phyloP scores from a whole-genome alignment of 2,113 vertebrate species.

The Engystomops pustulosus region DNA sequence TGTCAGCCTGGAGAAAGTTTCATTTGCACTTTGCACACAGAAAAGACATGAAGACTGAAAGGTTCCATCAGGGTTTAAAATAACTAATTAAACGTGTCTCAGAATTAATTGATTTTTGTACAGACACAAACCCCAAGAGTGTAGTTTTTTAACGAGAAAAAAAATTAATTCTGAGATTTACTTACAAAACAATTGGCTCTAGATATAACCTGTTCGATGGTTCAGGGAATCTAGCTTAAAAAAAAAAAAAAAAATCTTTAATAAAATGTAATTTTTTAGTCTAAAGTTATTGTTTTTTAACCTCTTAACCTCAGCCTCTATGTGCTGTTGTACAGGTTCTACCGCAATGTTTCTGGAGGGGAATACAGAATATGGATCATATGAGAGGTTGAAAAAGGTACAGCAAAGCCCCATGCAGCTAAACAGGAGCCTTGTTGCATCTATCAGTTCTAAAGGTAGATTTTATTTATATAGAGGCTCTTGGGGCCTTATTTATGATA shows the following conservation, averaged over 20 bases:
- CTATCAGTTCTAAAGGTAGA: too few relatives aligned
- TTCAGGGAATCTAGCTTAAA: background rate
- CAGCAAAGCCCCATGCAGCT: too few relatives aligned
- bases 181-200: slow-evolving; percentile 14
- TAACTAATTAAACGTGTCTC: slow-evolving; percentile 54
- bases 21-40: slow-evolving; percentile 50
- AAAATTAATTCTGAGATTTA: slow-evolving; percentile 67
- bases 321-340: too few relatives aligned
- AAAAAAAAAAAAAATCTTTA: too few relatives aligned
- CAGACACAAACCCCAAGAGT: slow-evolving; percentile 67
- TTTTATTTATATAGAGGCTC: too few relatives aligned
- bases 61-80: slow-evolving; percentile 58
- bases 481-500: too few relatives aligned
- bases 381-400: too few relatives aligned
- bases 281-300: too few relatives aligned
- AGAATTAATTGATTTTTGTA: slow-evolving; percentile 72
- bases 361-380: too few relatives aligned
- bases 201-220: background rate
- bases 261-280: background rate
- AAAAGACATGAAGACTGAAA: background rate
- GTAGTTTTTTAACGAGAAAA: slow-evolving; percentile 68
- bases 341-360: too few relatives aligned
- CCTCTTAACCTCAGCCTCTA: too few relatives aligned
- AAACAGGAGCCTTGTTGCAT: too few relatives aligned
- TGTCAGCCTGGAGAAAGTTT: slow-evolving; percentile 34